These are phyloP conservation scores for Seriola rivoliana DNA, from an alignment of 2,113 vertebrate genomes.

Conservation along the genomic window DNA sequence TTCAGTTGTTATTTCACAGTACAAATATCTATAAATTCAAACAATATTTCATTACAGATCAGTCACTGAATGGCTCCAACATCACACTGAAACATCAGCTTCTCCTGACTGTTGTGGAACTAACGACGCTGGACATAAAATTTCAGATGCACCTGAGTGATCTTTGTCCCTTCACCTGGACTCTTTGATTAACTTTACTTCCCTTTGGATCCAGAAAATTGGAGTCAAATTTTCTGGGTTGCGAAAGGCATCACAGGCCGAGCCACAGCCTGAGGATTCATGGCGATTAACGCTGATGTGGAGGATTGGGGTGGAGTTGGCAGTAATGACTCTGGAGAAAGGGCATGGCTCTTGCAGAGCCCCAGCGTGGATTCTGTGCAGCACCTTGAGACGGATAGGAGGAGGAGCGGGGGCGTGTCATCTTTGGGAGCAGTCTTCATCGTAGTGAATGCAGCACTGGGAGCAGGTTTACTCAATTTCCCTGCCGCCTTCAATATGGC, in stretches of 20 bases:
- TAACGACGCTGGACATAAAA: neutral
- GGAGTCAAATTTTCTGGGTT: neutral
- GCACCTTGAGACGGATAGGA: constrained; percentile 62
- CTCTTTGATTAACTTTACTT: constrained; percentile 3
- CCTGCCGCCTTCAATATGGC: constrained; percentile 95
- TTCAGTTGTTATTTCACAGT: neutral
- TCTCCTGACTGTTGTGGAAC: neutral
- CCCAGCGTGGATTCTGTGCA: constrained; percentile 87
- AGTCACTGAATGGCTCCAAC: constrained; percentile 13
- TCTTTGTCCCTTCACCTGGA: neutral
- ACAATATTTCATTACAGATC: constrained; percentile 53
- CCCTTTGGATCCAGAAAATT: neutral
- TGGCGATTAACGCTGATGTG: constrained; percentile 89
- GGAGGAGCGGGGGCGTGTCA: constrained; percentile 71
- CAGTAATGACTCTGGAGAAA: constrained; percentile 88
- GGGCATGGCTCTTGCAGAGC: constrained; percentile 92
- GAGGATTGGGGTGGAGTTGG: constrained; percentile 86
- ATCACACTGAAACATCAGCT: constrained; percentile 5
- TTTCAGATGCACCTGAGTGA: neutral
- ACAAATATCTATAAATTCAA: neutral
- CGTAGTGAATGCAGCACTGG: constrained; percentile 95
- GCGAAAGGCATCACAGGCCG: constrained; percentile 1
- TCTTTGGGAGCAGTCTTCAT: constrained; percentile 91
- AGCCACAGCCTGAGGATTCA: constrained; percentile 81
- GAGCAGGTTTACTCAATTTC: constrained; percentile 97